Percentiles rank a stretch among this genome's conserved stretches.
Evolutionary conservation across 2,888 invertebrate species (phyloP).

Genomic region (Dromius quadrimaculatus): DNA sequence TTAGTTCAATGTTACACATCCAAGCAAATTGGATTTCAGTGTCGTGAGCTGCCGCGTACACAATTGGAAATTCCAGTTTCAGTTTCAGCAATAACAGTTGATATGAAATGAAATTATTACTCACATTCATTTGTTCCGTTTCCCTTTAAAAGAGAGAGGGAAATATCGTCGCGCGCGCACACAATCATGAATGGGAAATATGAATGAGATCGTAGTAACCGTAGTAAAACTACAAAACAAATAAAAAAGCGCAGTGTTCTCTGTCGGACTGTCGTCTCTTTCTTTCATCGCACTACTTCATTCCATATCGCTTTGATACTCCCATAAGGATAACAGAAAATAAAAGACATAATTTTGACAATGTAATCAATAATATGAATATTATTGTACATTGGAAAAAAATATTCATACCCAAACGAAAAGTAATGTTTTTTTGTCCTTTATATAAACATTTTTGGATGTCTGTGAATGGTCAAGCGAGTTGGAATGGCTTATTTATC

Average conservation of each 20-base stretch:
- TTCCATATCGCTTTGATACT: constrained; percentile 19
- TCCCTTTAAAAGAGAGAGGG: constrained; percentile 47
- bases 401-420: too few relatives aligned
- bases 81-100: too few relatives aligned
- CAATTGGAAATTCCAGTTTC: too few relatives aligned
- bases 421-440: too few relatives aligned
- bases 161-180: constrained; percentile 30
- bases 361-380: too few relatives aligned
- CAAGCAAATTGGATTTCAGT: too few relatives aligned
- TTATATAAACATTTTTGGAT: too few relatives aligned
- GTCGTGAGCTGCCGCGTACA: not conserved
- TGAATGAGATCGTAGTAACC: constrained; percentile 65
- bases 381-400: too few relatives aligned
- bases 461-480: not conserved
- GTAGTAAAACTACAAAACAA: constrained; percentile 68
- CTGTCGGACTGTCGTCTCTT: constrained; percentile 28
- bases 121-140: constrained; percentile 40
- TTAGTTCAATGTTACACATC: too few relatives aligned
- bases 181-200: constrained; percentile 63
- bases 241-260: constrained; percentile 61
- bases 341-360: too few relatives aligned
- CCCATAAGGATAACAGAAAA: too few relatives aligned
- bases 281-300: constrained; percentile 39
- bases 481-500: constrained; percentile 34
- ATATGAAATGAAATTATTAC: constrained; percentile 49